These are phyloP conservation scores for Distichodus sexfasciatus DNA, from an alignment of 2,797 vertebrate species.

Conservation along the genomic window DNA sequence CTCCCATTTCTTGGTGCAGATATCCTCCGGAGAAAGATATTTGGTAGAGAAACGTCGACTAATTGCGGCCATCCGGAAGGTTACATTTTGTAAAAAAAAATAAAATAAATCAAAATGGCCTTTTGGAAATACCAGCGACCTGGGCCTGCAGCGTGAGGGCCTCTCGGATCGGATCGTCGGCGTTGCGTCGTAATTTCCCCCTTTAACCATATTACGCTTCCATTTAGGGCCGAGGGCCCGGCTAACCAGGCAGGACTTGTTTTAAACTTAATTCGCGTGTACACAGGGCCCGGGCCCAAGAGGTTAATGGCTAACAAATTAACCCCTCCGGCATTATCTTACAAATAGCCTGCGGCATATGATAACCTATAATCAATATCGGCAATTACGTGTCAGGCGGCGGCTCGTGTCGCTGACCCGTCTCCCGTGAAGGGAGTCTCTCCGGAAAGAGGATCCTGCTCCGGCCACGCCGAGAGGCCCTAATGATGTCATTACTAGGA, in stretches of 20 bases:
- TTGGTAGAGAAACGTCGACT: slow-evolving; percentile 38
- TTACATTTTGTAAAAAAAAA: slow-evolving; percentile 36
- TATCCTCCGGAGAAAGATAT: slow-evolving; percentile 46
- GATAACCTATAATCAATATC: slow-evolving; percentile 87
- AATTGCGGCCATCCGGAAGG: slow-evolving; percentile 36
- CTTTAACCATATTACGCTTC: slow-evolving; percentile 63
- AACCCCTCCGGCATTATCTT: slow-evolving; percentile 81
- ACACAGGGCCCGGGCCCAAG: slow-evolving; percentile 65
- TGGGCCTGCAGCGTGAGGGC: background rate
- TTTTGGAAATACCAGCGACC: slow-evolving; percentile 24
- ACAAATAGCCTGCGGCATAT: slow-evolving; percentile 79
- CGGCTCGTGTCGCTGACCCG: slow-evolving; percentile 76
- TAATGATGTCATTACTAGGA: slow-evolving; percentile 75
- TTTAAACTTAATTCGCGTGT: slow-evolving; percentile 77
- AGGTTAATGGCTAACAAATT: slow-evolving; percentile 84
- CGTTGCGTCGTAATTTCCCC: slow-evolving; percentile 57
- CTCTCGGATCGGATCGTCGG: background rate
- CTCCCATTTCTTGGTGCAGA: slow-evolving; percentile 47
- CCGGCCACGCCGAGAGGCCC: slow-evolving; percentile 66
- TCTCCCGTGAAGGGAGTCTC: slow-evolving; percentile 71
- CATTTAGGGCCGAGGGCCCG: slow-evolving; percentile 64
- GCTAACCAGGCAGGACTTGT: slow-evolving; percentile 71
- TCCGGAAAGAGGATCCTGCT: slow-evolving; percentile 76
- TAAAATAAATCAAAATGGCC: slow-evolving; percentile 10
- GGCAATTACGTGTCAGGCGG: slow-evolving; percentile 79